These are phyloP conservation scores for Congeria kusceri DNA, from an alignment of 2,888 invertebrate species.

Conservation along the genomic window DNA sequence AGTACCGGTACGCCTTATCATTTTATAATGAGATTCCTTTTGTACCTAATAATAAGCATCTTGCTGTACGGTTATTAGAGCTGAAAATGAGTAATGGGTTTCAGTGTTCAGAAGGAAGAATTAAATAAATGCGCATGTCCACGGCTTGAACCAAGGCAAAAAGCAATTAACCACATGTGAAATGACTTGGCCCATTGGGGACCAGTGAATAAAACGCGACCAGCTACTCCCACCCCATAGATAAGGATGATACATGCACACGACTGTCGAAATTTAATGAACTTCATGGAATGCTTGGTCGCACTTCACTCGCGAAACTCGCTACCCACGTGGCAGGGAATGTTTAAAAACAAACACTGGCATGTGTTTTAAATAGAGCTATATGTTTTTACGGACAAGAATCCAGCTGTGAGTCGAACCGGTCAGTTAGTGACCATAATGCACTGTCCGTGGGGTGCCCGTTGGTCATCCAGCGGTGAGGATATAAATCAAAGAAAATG, in stretches of 20 bases:
- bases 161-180: no score
- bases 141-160: no score
- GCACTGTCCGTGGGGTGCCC: background rate
- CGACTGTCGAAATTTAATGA: slow-evolving; percentile 6
- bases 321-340: background rate
- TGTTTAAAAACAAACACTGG: slow-evolving; percentile 10
- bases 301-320: slow-evolving; percentile 7
- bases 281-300: background rate
- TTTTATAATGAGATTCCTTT: no score
- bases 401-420: slow-evolving; percentile 2
- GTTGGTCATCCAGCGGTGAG: background rate
- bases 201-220: no score
- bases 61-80: no score
- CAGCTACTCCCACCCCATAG: no score
- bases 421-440: slow-evolving; percentile 4
- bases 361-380: slow-evolving; percentile 9
- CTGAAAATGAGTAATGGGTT: no score
- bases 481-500: slow-evolving; percentile 9
- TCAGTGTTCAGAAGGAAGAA: no score
- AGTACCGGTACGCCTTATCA: no score
- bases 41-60: no score
- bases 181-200: no score
- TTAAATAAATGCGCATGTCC: no score
- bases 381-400: background rate
- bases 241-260: slow-evolving; percentile 4